These are phyloP conservation scores for Pheosia gnoma DNA, from an alignment of 2,888 invertebrate genomes.

Conservation along the genomic window DNA sequence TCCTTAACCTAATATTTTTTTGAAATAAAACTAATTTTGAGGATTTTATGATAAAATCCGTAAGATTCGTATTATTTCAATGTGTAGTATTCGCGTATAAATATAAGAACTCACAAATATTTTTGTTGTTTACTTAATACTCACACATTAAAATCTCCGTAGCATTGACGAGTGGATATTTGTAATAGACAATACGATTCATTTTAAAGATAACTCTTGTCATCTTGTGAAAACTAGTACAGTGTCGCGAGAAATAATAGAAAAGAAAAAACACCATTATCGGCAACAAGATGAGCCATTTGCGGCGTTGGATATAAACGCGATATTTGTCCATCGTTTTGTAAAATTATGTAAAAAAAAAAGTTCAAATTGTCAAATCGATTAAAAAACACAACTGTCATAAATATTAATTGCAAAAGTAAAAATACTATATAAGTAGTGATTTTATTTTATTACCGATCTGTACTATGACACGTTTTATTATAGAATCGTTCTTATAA, in stretches of 20 bases:
- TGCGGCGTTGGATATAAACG: not conserved
- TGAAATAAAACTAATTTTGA: no score
- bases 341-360: not conserved
- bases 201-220: not conserved
- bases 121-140: slow-evolving; percentile 4
- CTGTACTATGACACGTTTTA: no score
- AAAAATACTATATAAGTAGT: not conserved
- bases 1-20: no score
- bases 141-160: slow-evolving; percentile 15
- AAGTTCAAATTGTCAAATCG: no score
- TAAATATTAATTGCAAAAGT: not conserved
- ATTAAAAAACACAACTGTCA: no score
- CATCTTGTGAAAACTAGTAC: not conserved
- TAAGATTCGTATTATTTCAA: no score
- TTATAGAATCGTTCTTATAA: not conserved
- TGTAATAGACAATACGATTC: slow-evolving; percentile 2
- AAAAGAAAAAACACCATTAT: not conserved
- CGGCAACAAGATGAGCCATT: not conserved
- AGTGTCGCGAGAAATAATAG: not conserved
- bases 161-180: slow-evolving; percentile 5
- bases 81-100: no score
- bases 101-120: no score
- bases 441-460: no score
- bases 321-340: not conserved
- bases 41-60: no score